phyloP scores from a whole-genome alignment of 1,140 invertebrate genomes.

The Diachasmimorpha longicaudata region DNA sequence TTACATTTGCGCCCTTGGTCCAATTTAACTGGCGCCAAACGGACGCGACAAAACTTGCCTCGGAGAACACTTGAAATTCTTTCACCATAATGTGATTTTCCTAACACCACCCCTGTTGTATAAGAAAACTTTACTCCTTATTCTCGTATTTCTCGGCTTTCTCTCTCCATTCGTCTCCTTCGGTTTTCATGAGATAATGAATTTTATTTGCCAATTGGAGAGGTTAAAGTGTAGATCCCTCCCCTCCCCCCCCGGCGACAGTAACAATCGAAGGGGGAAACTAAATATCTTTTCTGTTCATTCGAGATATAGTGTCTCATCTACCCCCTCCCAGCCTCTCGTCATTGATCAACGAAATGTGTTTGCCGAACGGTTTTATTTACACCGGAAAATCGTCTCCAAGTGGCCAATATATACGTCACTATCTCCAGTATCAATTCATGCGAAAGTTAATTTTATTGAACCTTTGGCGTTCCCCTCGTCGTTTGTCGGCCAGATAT shows the following conservation, averaged over 20 bases:
- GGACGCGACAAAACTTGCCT: slow-evolving; percentile 4
- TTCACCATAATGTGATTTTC: not conserved
- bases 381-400: not conserved
- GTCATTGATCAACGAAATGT: not conserved
- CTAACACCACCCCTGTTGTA: not conserved
- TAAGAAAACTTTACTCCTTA: not conserved
- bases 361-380: not conserved
- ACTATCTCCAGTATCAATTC: not conserved
- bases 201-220: no score
- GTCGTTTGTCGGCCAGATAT: not conserved
- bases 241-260: no score
- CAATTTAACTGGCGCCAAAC: slow-evolving; percentile 6
- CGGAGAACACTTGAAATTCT: slow-evolving; percentile 2
- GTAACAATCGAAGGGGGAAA: no score
- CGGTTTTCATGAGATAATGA: no score
- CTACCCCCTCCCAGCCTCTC: not conserved
- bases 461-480: not conserved
- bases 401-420: not conserved
- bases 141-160: not conserved
- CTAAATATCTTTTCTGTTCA: no score
- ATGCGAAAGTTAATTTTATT: slow-evolving; percentile 10
- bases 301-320: no score
- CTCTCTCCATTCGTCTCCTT: not conserved
- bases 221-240: no score
- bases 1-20: not conserved